Evolutionary conservation across 2,113 vertebrate genomes (phyloP).

Genomic region (Coptodon bakossiorum): DNA sequence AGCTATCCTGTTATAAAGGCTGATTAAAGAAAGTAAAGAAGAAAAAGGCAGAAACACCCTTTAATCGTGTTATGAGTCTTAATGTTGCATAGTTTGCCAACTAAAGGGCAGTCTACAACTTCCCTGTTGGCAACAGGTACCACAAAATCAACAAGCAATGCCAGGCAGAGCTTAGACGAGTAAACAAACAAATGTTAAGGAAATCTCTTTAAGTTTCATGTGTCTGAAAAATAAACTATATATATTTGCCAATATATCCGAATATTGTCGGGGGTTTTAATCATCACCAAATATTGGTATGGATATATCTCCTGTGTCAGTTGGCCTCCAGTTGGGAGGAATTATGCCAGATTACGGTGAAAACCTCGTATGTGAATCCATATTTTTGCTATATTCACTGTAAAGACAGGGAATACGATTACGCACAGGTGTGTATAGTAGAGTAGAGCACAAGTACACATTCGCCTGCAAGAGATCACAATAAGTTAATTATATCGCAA

Average conservation of each 20-base stretch:
- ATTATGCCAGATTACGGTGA: not conserved
- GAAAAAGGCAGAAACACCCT: not conserved
- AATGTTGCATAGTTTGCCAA: not conserved
- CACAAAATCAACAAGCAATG: not conserved
- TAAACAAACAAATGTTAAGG: not conserved
- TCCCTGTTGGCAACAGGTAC: not conserved
- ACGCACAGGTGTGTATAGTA: not conserved
- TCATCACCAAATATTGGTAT: not conserved
- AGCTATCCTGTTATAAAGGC: not conserved
- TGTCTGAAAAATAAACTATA: not conserved
- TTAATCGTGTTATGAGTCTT: not conserved
- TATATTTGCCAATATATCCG: not conserved
- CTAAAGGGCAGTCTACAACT: not conserved
- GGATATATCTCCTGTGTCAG: not conserved
- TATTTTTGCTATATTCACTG: not conserved
- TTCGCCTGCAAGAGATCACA: not conserved
- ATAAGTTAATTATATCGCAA: not conserved
- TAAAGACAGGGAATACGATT: not conserved
- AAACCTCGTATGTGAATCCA: not conserved
- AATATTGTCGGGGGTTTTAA: not conserved
- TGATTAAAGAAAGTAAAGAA: not conserved
- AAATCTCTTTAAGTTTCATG: not conserved
- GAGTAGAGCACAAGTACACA: not conserved
- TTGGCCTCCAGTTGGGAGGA: not conserved
- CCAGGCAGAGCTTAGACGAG: fast-evolving